Evolutionary conservation across 2,797 vertebrate genomes (phyloP).

Genomic region (Takifugu ocellatus): DNA sequence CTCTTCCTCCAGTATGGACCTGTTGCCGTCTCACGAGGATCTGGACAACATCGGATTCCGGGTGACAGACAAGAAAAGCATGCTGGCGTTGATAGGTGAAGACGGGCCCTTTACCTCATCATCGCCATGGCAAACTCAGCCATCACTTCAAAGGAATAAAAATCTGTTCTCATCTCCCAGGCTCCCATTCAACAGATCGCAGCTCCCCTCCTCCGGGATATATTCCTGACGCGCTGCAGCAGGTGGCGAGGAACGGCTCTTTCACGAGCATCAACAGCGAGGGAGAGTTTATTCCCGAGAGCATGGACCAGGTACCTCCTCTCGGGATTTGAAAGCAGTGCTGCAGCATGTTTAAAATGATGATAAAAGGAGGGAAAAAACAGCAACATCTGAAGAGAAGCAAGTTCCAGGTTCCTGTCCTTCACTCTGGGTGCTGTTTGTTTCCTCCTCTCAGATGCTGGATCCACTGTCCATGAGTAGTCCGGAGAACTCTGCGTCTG

Average conservation of each 20-base stretch:
- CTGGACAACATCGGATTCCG: conserved; percentile 89
- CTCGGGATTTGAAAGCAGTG: not conserved
- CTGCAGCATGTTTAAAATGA: not conserved
- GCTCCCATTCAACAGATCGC: conserved; percentile 86
- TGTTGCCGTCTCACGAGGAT: conserved; percentile 83
- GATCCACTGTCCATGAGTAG: conserved; percentile 98
- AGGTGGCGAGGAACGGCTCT: conserved; percentile 94
- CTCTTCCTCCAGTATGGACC: conserved; percentile 78
- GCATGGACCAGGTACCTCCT: conserved; percentile 91
- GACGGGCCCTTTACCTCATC: too few relatives aligned
- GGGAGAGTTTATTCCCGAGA: conserved; percentile 98
- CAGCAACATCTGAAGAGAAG: not conserved
- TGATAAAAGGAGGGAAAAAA: not conserved
- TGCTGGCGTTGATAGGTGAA: conserved; percentile 84
- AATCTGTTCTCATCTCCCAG: conserved; percentile 52
- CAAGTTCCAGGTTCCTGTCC: too few relatives aligned
- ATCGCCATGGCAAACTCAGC: too few relatives aligned
- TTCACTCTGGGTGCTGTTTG: not conserved
- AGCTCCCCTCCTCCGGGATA: conserved; percentile 98
- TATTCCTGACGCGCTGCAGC: conserved; percentile 95
- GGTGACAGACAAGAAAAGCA: conserved; percentile 82
- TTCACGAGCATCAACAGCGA: conserved; percentile 99
- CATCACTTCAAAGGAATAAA: not conserved
- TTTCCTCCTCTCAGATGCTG: conserved; percentile 81
- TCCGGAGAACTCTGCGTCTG: conserved; percentile 97